Evolutionary conservation across 2,888 invertebrate genomes (phyloP), one percentile per base, ranked within the genome.

Genomic region (Mellilla xanthometata): DNA sequence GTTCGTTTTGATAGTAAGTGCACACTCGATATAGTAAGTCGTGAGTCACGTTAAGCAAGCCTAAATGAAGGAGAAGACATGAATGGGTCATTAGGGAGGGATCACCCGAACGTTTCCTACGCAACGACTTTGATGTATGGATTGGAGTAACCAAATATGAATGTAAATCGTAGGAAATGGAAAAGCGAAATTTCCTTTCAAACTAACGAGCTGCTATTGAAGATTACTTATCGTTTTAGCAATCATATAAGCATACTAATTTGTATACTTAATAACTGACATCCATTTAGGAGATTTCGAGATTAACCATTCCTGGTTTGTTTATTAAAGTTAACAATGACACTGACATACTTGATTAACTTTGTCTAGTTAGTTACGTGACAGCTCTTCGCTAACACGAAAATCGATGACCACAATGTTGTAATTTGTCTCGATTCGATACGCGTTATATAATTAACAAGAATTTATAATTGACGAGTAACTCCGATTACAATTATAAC

Each of bases 41-140:
- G 73, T 77, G 81, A 76, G 60, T 76, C 77, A 75, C 70, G 73
- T 56, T 53, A 48, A 55, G 49, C 53, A 56, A 56, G 55, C 49
- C 54, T 58, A 46, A 60, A 69, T 70, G 70, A 75, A 71, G 70
- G 70, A 66, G 60, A 68, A 63, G 60, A 64, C 70, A 71, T 82
- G 79, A 82, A 83, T 82, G 75, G 79, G 58, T 75, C 81, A 74
- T 81, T 79, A 80, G 68, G 71, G 68, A 65, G 66, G 68, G 62
- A 67, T 67, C 58, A 61, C 60, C 57, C 69, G 65, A 76, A 65
- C 64, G 71, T 62, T 75, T 73, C 72, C 69, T 72, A 60, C 40
- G 56, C 29, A 46, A 23, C 61, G 68, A 73, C 70, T 63, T 68
- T 74, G 72, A 78, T 72, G 61, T 65, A 76, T 73, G 36, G 44